Evolutionary conservation across 2,888 invertebrate species (phyloP), one percentile per base, ranked within the genome.

Genomic region (Linyphia triangularis): DNA sequence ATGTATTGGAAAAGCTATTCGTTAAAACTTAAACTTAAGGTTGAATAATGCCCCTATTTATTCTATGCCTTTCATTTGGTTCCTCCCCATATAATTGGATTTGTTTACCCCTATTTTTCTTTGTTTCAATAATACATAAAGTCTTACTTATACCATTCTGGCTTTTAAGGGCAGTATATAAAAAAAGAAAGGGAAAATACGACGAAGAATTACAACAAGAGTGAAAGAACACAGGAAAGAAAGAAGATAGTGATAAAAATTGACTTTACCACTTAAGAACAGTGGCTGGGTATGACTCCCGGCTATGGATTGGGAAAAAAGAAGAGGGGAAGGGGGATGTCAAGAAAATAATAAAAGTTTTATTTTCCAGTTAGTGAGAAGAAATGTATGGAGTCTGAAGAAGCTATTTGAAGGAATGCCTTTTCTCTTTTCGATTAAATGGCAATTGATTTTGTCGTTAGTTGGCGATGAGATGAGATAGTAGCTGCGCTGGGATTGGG

Each of bases 241-340:
- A 19, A 43, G 3, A 26, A n/a, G 22, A 59, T 28, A 67, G 43
- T 67, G 81, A 81, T 57, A 81, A 57, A 57, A 81, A 69, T 81
- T 81, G 81, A 81, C 81, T 81, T 70, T 70, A 59, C 81, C 81
- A 81, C 81, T 81, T 81, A 81, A 81, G 67, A 67, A 79, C 79
- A 57, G 28, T 30, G 59, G 57, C 19, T 13, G 69, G 19, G 24
- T 13, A n/a, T 59, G 33, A 24, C n/a, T 24, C n/a, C 30, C 10
- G 28, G 24, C 4, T 22, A 4, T 26, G n/a, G 28, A 28, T 16
- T n/a, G 57, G 30, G 24, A 37, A 70, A 37, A 70, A 69, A 33
- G 10, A 10, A 19, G 6, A 2, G 19, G 22, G n/a, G 26, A 26
- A 73, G 43, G 24, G 22, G 33, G 33, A 33, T 6, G 9, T 33